Conservation (phyloP, 1,140 invertebrate species). For the Antheraea mylitta region DNA sequence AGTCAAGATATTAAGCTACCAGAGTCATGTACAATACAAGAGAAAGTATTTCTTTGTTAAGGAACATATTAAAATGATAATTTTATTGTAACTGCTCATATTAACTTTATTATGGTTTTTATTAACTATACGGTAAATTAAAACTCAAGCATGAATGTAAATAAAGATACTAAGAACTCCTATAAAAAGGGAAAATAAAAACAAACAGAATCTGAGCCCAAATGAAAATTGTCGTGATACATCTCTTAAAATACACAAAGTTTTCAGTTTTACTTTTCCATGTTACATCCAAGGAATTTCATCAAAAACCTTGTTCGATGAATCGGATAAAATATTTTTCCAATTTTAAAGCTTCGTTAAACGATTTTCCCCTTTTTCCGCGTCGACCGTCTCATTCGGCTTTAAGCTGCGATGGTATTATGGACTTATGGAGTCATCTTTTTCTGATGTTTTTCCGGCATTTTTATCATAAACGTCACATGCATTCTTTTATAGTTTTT, state of each 20-base stretch:
- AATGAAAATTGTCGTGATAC: not conserved
- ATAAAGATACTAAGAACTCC: too few species aligned
- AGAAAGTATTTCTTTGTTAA: too few species aligned
- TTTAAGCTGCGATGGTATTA: not conserved
- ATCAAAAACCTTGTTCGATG: constrained; percentile 2
- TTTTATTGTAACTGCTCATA: too few species aligned
- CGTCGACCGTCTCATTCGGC: constrained; percentile 2
- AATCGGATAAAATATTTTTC: constrained; percentile 2
- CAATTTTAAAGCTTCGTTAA: constrained; percentile 4
- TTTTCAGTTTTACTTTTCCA: not conserved
- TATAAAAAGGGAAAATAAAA: not conserved
- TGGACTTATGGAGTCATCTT: constrained; percentile 2
- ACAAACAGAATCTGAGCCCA: not conserved
- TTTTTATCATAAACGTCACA: not conserved
- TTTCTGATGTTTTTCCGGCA: not conserved
- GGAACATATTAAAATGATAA: too few species aligned
- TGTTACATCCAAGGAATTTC: not conserved
- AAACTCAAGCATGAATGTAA: too few species aligned
- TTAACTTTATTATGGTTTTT: too few species aligned
- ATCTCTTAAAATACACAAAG: not conserved
- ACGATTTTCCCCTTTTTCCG: constrained; percentile 2
- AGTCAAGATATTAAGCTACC: too few species aligned
- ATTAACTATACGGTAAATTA: too few species aligned
- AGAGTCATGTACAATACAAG: too few species aligned
- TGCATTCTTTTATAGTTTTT: not conserved